Percentiles rank a stretch among this genome's conserved stretches.
phyloP scores from a whole-genome alignment of 2,888 invertebrate genomes.

The Cephus rjabovi region DNA sequence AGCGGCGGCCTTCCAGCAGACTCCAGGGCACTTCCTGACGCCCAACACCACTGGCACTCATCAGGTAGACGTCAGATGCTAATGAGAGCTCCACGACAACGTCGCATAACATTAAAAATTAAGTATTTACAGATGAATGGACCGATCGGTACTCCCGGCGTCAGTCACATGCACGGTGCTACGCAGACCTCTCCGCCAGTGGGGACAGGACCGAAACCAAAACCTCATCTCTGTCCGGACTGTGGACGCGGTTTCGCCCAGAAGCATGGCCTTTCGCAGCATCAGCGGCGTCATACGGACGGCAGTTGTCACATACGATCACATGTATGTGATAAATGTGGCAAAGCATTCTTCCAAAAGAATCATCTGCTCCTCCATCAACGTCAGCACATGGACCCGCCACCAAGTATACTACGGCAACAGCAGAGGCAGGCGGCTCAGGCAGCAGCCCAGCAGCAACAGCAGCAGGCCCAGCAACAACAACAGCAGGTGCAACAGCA shows the following conservation, averaged over 20 bases:
- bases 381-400: constrained; percentile 81
- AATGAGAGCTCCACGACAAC: neutral
- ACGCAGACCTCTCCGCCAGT: constrained; percentile 65
- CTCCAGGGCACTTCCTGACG: constrained; percentile 73
- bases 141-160: constrained; percentile 59
- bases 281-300: constrained; percentile 83
- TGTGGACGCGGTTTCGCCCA: constrained; percentile 87
- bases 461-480: constrained; percentile 44
- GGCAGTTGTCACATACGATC: constrained; percentile 84
- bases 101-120: constrained; percentile 28
- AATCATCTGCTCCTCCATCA: constrained; percentile 86
- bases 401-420: constrained; percentile 67
- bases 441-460: constrained; percentile 60
- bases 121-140: constrained; percentile 60
- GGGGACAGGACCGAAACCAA: constrained; percentile 71
- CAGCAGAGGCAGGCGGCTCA: constrained; percentile 64
- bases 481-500: constrained; percentile 59
- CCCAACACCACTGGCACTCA: constrained; percentile 60
- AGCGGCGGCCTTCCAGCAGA: constrained; percentile 78
- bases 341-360: constrained; percentile 88
- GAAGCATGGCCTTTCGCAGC: constrained; percentile 84
- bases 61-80: constrained; percentile 49
- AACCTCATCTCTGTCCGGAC: constrained; percentile 82
- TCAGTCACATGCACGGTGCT: constrained; percentile 64
- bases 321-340: constrained; percentile 83